Evolutionary conservation across 2,797 vertebrate species (phyloP), one percentile per base, ranked within the genome.

Genomic region (Meriones psammophilus): DNA sequence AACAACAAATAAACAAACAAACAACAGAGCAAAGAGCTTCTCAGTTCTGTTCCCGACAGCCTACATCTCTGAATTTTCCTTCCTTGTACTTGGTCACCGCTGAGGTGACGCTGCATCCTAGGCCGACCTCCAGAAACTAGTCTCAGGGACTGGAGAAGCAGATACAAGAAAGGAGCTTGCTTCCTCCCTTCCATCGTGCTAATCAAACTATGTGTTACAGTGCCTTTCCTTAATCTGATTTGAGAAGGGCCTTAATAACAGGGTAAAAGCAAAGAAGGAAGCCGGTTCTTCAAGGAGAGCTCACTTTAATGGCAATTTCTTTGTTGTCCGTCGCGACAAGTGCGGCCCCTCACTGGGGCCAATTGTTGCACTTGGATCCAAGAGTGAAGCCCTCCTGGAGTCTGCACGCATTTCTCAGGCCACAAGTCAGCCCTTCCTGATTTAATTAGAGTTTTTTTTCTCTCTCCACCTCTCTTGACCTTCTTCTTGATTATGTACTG

Each of bases 401-500:
- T 85, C 46, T 46, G 60, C 36, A 8, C 0, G 1, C 5, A 2
- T 74, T 85, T 91, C 60, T 93, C 20, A 90, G 71, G 87, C 93
- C 76, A 91, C 88, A 90, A 86, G 84, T 83, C 95, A 94, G 93
- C 77, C 84, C 80, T 96, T 94, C 56, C 95, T 96, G 96, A 96
- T 95, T 96, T 97, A 94, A 97, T 97, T 97, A 96, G 94, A 94
- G 88, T 71, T 89, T 89, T 89, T 94, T 62, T 78, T 83, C 90
- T 92, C 64, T 58, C 81, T 69, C 95, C 88, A 39, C 89, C 92
- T 97, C 94, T 96, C 95, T 97, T 97, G 97, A 98, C 97, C 95
- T 96, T 97, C 96, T 3, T 39, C 97, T 97, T 96, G 97, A 96
- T 97, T 92, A 96, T 92, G 96, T 91, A 93, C 96, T 91, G 84